A percentile compares a stretch with the other conserved stretches of the same genome.
These are phyloP conservation scores for Pempheris klunzingeri DNA, from an alignment of 2,797 vertebrate species.

Conservation along the genomic window DNA sequence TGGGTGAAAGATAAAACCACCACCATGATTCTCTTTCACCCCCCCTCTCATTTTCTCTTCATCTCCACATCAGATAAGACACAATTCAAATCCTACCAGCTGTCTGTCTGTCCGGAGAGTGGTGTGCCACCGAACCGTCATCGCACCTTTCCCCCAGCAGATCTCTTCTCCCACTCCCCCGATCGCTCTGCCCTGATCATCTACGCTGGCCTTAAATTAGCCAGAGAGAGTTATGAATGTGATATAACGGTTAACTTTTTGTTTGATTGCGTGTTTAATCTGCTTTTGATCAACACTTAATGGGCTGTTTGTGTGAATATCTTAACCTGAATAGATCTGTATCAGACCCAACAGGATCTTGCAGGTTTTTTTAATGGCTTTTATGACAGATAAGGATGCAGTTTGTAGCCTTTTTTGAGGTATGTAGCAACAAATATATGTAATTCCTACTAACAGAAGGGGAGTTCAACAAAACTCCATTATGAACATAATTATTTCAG, in stretches of 20 bases:
- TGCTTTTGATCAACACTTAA: neutral
- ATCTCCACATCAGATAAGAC: slow-evolving; percentile 67
- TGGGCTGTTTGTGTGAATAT: neutral
- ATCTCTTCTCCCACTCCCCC: slow-evolving; percentile 32
- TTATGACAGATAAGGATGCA: neutral
- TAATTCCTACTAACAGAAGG: neutral
- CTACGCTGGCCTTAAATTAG: neutral
- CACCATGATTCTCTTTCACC: neutral
- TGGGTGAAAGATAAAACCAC: slow-evolving; percentile 38
- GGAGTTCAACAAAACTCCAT: neutral
- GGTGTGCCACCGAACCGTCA: slow-evolving; percentile 61
- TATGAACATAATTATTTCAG: slow-evolving; percentile 3
- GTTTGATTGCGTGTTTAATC: slow-evolving; percentile 37
- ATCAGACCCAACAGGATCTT: neutral
- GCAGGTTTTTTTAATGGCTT: neutral
- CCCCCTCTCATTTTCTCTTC: slow-evolving; percentile 36
- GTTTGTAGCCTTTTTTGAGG: neutral
- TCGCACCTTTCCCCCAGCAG: slow-evolving; percentile 37
- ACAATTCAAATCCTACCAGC: slow-evolving; percentile 58
- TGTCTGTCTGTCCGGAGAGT: slow-evolving; percentile 60
- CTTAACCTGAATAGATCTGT: neutral
- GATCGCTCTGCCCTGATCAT: slow-evolving; percentile 27
- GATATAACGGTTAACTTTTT: slow-evolving; percentile 27
- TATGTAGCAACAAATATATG: no score
- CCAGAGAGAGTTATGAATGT: slow-evolving; percentile 1